Evolutionary conservation across 2,888 invertebrate genomes (phyloP), one percentile per base, ranked within the genome.

Genomic region (Eugnorisma glareosa): DNA sequence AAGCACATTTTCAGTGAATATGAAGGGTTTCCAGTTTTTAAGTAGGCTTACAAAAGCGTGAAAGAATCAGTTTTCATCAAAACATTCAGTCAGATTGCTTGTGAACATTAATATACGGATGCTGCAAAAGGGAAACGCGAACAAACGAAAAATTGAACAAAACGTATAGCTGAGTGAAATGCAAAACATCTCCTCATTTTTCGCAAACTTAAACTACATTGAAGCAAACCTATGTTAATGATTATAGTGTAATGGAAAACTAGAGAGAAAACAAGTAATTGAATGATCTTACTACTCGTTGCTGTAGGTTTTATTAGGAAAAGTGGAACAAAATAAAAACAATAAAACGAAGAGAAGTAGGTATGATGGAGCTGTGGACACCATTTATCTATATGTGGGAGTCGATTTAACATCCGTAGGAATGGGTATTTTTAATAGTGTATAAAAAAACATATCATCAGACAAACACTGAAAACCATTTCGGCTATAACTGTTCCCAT

Each of bases 181-280:
- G n/a, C 63, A 70, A 73, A 75, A 61, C 37, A 67, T 59, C 3
- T 67, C 59, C 45, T 69, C 51, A 37, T 64, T 43, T 43, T 67
- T 57, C 28, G n/a, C n/a, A n/a, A n/a, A n/a, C n/a, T n/a, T n/a
- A n/a, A n/a, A n/a, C n/a, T n/a, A n/a, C n/a, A n/a, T n/a, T n/a
- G n/a, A n/a, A n/a, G n/a, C n/a, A n/a, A n/a, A n/a, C n/a, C n/a
- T n/a, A n/a, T n/a, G n/a, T n/a, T n/a, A n/a, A n/a, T n/a, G n/a
- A n/a, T n/a, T n/a, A n/a, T n/a, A n/a, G 21, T 31, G 10, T 40
- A 28, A 35, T 40, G 37, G 28, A 67, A 81, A 64, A 70, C 71
- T 67, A 40, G 18, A 70, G 63, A 57, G 43, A 77, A 73, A 77
- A 72, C 31, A 35, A 48, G 61, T 79, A 73, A 73, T 84, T 59